Evolutionary conservation across 1,140 invertebrate species (phyloP).

Genomic region (Zaprionus vittiger): DNA sequence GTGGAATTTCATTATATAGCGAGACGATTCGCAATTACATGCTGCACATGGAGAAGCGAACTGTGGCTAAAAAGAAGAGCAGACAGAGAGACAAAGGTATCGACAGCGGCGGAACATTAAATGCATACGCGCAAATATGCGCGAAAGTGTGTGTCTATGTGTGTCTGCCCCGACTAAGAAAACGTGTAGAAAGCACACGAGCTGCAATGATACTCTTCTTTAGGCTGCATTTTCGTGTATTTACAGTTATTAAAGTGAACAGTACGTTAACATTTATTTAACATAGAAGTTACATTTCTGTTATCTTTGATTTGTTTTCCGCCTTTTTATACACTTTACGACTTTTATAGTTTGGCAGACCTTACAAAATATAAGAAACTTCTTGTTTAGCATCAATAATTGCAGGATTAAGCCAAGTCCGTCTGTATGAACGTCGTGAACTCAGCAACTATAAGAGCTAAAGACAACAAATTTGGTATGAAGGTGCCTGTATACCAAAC

Average conservation of each 20-base stretch:
- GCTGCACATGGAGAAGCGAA: constrained; percentile 4
- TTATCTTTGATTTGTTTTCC: background rate
- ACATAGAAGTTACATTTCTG: background rate
- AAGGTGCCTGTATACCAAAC: too few species aligned
- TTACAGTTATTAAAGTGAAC: constrained; percentile 6
- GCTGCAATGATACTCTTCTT: constrained; percentile 10
- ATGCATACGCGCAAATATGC: constrained; percentile 1
- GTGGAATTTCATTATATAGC: constrained; percentile 53
- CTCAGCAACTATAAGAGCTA: too few species aligned
- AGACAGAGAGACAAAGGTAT: constrained; percentile 13
- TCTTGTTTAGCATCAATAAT: too few species aligned
- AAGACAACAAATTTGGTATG: too few species aligned
- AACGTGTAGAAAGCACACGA: background rate
- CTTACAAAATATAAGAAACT: too few species aligned
- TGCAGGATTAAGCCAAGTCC: too few species aligned
- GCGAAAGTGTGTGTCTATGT: background rate
- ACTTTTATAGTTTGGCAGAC: too few species aligned
- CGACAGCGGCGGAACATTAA: constrained; percentile 1
- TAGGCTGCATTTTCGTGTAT: background rate
- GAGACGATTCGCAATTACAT: constrained; percentile 47
- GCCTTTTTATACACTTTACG: background rate
- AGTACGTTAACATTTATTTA: background rate
- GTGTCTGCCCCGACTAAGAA: background rate
- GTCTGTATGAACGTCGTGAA: too few species aligned
- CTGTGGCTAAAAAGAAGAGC: constrained; percentile 1